phyloP scores from a whole-genome alignment of 2,797 vertebrate species.

The Chiroxiphia lanceolata region DNA sequence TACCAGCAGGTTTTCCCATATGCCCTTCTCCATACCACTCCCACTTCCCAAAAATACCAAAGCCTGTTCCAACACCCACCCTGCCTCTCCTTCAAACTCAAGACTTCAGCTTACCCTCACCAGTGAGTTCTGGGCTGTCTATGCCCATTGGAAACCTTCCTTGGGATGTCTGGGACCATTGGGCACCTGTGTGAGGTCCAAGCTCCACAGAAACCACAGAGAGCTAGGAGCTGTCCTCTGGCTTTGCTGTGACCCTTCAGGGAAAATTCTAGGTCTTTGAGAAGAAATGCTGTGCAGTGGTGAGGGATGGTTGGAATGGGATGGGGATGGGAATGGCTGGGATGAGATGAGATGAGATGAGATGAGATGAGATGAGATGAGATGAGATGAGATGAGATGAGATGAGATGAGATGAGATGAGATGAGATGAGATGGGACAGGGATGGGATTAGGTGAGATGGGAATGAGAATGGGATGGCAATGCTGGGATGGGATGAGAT shows the following conservation, averaged over 20 bases:
- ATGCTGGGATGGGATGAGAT: background rate
- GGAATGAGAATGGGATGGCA: background rate
- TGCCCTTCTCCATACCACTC: background rate
- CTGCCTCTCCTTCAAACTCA: background rate
- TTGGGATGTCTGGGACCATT: background rate
- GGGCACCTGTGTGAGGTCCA: background rate
- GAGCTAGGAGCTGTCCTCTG: background rate
- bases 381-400: no score
- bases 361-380: no score
- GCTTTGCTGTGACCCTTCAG: background rate
- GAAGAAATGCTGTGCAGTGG: background rate
- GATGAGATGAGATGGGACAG: no score
- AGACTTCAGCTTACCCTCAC: background rate
- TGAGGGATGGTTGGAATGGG: background rate
- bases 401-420: no score
- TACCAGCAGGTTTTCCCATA: background rate
- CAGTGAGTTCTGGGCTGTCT: background rate
- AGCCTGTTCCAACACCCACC: background rate
- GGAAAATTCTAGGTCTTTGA: background rate
- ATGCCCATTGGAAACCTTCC: background rate
- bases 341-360: no score
- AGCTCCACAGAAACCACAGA: background rate
- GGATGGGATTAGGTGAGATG: background rate
- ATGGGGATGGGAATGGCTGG: background rate
- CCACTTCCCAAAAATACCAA: background rate